Evolutionary conservation across 2,113 vertebrate genomes (phyloP), one percentile per base, ranked within the genome.

Genomic region (Ammodytes marinus): DNA sequence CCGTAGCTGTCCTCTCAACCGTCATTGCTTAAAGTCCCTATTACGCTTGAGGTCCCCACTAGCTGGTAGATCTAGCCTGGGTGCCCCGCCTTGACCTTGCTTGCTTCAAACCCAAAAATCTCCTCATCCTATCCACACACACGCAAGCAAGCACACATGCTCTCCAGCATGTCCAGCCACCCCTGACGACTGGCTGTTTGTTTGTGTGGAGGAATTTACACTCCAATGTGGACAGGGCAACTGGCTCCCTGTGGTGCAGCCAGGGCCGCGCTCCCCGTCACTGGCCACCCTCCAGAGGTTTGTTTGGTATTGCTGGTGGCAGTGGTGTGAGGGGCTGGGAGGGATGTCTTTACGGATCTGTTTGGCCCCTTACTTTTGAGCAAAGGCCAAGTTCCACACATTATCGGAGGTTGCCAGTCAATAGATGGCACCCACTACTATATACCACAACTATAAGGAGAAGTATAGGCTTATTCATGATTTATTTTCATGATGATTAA

Each of bases 191-290:
- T 82, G 74, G 47, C 79, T 89, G 88, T 88, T 88, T 92, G 84
- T 92, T 86, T 90, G 80, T 74, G 46, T 80, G 70, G 77, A 83
- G 83, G 82, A 89, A 87, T 93, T 91, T 87, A 87, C 84, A 87
- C 84, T 79, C 69, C 42, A 10, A 40, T 75, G 84, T 83, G 80
- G 73, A 69, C 68, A 57, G 83, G 79, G 74, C 80, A 79, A 75
- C 80, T 60, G 80, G 55, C 75, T 77, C 54, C 55, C 73, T 40
- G 65, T 72, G 74, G 71, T 66, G 75, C 52, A 61, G 74, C 50
- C 54, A 7, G 53, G 60, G 19, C 55, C 49, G 61, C 69, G 66
- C 76, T 74, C 37, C 50, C 60, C 71, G 74, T 82, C 82, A 19
- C 85, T 80, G 80, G 74, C 82, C 11, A 5, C 10, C n/a, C 76